Conservation (phyloP, 2,797 vertebrate species). For the Neoniphon sammara region DNA sequence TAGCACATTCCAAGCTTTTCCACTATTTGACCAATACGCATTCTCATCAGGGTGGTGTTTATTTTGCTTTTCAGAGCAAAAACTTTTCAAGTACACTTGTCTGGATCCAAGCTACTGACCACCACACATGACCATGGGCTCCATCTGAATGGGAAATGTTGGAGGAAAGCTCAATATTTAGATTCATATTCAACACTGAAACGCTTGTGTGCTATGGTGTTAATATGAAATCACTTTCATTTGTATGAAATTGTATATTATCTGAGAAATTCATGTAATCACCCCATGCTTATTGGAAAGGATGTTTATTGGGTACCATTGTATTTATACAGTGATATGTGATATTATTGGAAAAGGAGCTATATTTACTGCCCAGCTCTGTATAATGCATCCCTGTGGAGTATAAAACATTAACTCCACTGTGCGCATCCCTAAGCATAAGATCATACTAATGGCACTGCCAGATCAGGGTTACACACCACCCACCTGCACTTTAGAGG, state of each 20-base stretch:
- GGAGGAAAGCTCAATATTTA: too few relatives aligned
- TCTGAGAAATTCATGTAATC: slow-evolving; percentile 21
- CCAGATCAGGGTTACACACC: slow-evolving; percentile 69
- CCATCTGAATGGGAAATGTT: too few relatives aligned
- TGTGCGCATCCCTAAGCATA: slow-evolving; percentile 56
- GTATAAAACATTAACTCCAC: slow-evolving; percentile 62
- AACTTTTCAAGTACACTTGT: too few relatives aligned
- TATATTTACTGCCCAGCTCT: slow-evolving; percentile 65
- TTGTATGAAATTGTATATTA: slow-evolving; percentile 7
- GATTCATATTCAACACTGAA: too few relatives aligned
- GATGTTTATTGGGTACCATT: slow-evolving; percentile 29
- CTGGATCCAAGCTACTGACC: too few relatives aligned
- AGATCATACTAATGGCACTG: slow-evolving; percentile 68
- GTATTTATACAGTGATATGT: slow-evolving; percentile 47
- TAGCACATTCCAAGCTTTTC: not conserved
- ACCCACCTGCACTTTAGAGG: slow-evolving; percentile 68
- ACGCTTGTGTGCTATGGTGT: too few relatives aligned
- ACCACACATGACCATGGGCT: too few relatives aligned
- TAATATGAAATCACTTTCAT: not conserved
- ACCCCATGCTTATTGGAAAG: slow-evolving; percentile 1
- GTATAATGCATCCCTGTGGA: slow-evolving; percentile 59
- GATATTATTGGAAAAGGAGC: slow-evolving; percentile 51
- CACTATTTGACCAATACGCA: not conserved
- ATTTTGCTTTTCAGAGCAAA: too few relatives aligned
- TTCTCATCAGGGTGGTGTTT: too few relatives aligned